A percentile compares a stretch with the other conserved stretches of the same genome.
phyloP scores from a whole-genome alignment of 37 sponge, comb jelly and placozoan genomes.

The Petrosia ficiformis region DNA sequence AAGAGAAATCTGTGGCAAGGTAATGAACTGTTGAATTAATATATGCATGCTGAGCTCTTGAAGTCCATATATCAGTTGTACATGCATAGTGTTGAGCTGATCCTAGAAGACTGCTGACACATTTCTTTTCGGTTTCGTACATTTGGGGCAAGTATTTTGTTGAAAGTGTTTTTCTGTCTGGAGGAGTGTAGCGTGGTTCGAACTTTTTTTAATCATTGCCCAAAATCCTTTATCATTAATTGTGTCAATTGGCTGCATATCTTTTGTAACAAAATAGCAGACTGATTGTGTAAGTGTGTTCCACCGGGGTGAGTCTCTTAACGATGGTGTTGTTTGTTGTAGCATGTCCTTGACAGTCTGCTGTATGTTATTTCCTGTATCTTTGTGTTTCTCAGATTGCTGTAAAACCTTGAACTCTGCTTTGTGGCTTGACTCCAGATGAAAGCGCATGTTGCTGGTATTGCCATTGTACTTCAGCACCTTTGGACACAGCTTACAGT shows the following conservation, averaged over 20 bases:
- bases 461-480: not conserved
- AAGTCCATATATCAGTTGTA: slow-evolving; percentile 46
- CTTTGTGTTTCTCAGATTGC: not conserved
- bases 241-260: slow-evolving; percentile 27
- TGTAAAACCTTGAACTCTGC: not conserved
- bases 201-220: slow-evolving; percentile 10
- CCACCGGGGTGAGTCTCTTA: not conserved
- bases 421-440: not conserved
- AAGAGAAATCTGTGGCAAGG: slow-evolving; percentile 4
- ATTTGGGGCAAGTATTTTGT: slow-evolving; percentile 26
- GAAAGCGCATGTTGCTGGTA: not conserved
- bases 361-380: not conserved
- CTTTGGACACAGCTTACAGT: not conserved
- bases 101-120: not conserved
- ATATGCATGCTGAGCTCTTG: slow-evolving; percentile 16
- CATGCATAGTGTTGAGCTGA: slow-evolving; percentile 3
- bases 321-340: not conserved
- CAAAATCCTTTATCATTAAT: slow-evolving; percentile 40
- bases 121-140: slow-evolving; percentile 24
- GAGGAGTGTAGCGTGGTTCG: slow-evolving; percentile 40
- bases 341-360: not conserved
- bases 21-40: slow-evolving; percentile 22
- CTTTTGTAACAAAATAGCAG: no score
- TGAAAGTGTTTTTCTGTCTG: slow-evolving; percentile 21
- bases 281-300: not conserved